Conservation (phyloP, 1,140 invertebrate species). For the Paraescarpia echinospica region DNA sequence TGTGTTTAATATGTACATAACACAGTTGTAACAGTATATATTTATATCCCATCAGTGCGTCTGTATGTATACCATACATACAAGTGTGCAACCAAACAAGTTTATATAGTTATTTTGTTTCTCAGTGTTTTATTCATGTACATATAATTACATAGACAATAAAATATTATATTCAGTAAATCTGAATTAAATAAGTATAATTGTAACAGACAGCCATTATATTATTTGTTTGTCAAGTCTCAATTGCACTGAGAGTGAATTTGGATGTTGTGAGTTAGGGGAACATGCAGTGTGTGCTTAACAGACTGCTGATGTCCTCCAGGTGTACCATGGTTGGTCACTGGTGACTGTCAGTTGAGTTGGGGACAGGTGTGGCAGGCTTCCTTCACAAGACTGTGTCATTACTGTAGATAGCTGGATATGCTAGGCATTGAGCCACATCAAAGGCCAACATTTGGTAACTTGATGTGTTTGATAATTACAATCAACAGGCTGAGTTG, state of each 20-base stretch:
- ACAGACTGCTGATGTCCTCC: not conserved
- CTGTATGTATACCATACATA: not conserved
- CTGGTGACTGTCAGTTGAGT: conserved; percentile 1
- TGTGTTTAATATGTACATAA: too few relatives aligned
- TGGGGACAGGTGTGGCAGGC: not conserved
- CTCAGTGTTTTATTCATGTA: not conserved
- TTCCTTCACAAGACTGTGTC: not conserved
- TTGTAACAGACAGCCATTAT: not conserved
- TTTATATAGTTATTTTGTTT: not conserved
- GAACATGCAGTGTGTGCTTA: not conserved
- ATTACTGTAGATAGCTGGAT: not conserved
- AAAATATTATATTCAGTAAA: not conserved
- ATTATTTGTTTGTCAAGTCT: not conserved
- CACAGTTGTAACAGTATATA: too few relatives aligned
- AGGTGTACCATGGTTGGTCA: not conserved
- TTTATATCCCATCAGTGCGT: too few relatives aligned
- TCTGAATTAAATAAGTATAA: not conserved
- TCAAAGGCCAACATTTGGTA: not conserved
- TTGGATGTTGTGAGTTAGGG: not conserved
- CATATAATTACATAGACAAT: not conserved
- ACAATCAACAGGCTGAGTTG: not conserved
- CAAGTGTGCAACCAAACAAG: not conserved
- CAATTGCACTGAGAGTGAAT: not conserved
- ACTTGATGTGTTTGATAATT: not conserved
- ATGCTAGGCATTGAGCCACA: not conserved